Evolutionary conservation across 2,113 vertebrate species (phyloP), one percentile per base, ranked within the genome.

Genomic region (Strix uralensis): DNA sequence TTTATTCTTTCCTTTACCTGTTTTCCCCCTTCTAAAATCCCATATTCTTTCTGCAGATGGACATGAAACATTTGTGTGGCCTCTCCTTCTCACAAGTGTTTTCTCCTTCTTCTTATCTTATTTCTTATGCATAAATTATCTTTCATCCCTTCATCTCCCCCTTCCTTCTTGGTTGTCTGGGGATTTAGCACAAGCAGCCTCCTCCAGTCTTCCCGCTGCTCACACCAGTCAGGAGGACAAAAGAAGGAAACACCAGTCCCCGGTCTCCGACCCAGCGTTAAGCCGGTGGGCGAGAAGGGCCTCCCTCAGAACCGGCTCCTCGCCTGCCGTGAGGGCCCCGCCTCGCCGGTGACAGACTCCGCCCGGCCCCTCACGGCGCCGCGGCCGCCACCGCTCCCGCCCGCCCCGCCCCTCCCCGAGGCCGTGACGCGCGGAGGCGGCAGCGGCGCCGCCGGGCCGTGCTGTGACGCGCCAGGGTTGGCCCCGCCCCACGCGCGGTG

Each of bases 391-490:
- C 40, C 40, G 40, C 40, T 40, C 38, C 38, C 38, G 38, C 36
- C 36, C 36, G 36, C 36, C 40, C 10, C 40, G 40, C 40, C 40
- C 40, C 40, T 40, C 40, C 10, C 40, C 40, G 40, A 40, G 40
- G 40, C 40, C 42, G 42, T 42, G 13, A 42, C 14, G 42, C 42
- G 42, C 42, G 42, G 42, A 44, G 42, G 42, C 42, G 42, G 42
- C 42, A 14, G 42, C 42, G 42, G 42, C 42, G 42, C 42, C 42
- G 42, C 42, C 42, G 42, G 42, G 42, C 12, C 42, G 11, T 15
- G 42, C 6, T 4, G 42, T 5, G 9, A 5, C 3, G 15, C 9
- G 13, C 40, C 20, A 1, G 36, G 15, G 4, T 4, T 1, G 10
- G 34, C 72, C 30, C 7, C 14, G 23, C 22, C 52, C 36, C 57